Conservation (phyloP, 2,797 vertebrate genomes). For the Xiphophorus birchmanni region DNA sequence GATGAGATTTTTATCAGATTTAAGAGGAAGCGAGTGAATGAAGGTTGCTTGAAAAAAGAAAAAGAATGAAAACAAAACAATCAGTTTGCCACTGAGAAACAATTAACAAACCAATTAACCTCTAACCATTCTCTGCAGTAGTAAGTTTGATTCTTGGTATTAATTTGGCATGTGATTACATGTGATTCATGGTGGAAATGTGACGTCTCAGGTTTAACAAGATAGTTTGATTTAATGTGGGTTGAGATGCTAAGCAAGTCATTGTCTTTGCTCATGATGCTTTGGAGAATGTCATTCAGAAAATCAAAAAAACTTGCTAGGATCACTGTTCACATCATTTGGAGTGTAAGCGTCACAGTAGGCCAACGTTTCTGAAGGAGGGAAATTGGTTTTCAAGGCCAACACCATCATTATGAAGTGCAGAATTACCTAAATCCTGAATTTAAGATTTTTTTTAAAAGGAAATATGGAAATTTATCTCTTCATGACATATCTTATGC, state of each 20-base stretch:
- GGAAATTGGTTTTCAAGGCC: background rate
- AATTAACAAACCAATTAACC: slow-evolving; percentile 73
- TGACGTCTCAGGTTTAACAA: background rate
- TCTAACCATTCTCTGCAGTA: slow-evolving; percentile 22
- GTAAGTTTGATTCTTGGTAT: background rate
- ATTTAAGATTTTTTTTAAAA: background rate
- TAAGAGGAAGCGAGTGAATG: slow-evolving; percentile 40
- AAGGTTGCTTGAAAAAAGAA: slow-evolving; percentile 16
- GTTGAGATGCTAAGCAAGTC: background rate
- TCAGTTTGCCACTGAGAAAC: slow-evolving; percentile 59
- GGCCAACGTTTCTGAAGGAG: background rate
- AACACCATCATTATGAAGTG: background rate
- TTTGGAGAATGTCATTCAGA: background rate
- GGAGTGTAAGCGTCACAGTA: slow-evolving; percentile 9
- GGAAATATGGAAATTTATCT: background rate
- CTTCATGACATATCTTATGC: background rate
- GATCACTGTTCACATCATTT: background rate
- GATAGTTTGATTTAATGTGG: background rate
- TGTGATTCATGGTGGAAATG: slow-evolving; percentile 13
- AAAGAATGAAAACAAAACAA: slow-evolving; percentile 66
- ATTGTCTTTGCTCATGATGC: background rate
- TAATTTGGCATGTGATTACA: slow-evolving; percentile 4
- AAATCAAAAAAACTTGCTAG: slow-evolving; percentile 1
- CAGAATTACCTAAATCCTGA: background rate
- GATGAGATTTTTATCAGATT: slow-evolving; percentile 54